These are phyloP conservation scores for Alligator mississippiensis DNA, from an alignment of 2,113 vertebrate species.

Conservation along the genomic window DNA sequence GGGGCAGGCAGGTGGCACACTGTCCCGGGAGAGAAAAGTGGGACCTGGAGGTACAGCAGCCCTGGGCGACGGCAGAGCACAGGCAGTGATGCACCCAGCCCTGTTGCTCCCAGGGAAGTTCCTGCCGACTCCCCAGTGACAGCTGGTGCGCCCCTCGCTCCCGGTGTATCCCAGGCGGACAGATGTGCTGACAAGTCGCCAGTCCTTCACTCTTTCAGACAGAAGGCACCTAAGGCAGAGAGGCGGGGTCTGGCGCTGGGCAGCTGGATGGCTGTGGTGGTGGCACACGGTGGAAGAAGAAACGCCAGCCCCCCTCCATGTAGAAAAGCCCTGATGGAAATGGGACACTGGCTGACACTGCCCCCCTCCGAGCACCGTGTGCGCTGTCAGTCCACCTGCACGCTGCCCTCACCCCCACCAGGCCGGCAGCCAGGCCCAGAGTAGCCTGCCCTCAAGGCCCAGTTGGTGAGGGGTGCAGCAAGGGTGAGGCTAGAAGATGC, in stretches of 20 bases:
- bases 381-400: fast-evolving
- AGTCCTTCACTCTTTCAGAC: slow-evolving; percentile 49
- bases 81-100: neutral
- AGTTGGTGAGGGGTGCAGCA: slow-evolving; percentile 36
- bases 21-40: neutral
- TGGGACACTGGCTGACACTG: neutral
- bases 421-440: neutral
- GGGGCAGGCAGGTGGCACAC: neutral
- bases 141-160: neutral
- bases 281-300: slow-evolving; percentile 39
- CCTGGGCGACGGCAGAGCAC: neutral
- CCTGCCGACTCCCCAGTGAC: neutral
- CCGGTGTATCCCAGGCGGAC: neutral
- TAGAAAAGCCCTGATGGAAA: slow-evolving; percentile 56
- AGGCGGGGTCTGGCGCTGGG: slow-evolving; percentile 73
- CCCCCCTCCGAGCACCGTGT: neutral
- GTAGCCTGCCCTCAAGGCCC: slow-evolving; percentile 43
- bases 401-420: neutral
- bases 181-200: neutral
- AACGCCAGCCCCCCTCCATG: slow-evolving; percentile 24
- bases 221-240: slow-evolving; percentile 82
- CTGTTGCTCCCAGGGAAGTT: neutral
- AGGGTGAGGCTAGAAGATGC: slow-evolving; percentile 90
- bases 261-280: slow-evolving; percentile 28
- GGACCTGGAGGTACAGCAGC: neutral